These are phyloP conservation scores for Elegia similella DNA, from an alignment of 2,888 invertebrate genomes.

Conservation along the genomic window DNA sequence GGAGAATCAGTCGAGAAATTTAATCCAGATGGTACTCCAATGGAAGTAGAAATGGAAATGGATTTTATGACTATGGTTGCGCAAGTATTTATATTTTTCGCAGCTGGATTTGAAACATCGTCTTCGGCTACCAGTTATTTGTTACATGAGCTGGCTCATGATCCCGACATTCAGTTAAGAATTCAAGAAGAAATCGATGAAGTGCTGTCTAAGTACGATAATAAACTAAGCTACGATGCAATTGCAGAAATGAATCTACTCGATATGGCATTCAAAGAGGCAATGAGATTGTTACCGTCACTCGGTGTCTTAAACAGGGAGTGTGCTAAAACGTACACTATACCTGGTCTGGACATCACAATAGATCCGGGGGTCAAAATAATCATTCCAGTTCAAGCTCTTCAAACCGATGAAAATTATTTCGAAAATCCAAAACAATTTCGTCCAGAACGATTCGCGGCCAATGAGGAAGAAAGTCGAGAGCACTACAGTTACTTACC, in stretches of 20 bases:
- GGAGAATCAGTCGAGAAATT: constrained; percentile 53
- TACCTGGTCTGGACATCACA: constrained; percentile 44
- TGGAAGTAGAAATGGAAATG: constrained; percentile 46
- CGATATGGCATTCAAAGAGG: constrained; percentile 53
- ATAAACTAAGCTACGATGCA: constrained; percentile 54
- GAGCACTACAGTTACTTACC: constrained; percentile 46
- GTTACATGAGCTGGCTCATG: constrained; percentile 58
- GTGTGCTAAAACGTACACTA: constrained; percentile 43
- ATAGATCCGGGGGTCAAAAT: constrained; percentile 57
- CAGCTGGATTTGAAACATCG: constrained; percentile 71
- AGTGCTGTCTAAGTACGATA: constrained; percentile 47
- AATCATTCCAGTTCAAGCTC: constrained; percentile 51
- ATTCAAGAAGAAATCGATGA: constrained; percentile 58
- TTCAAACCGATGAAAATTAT: constrained; percentile 57
- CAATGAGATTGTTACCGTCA: constrained; percentile 54
- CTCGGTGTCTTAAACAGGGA: constrained; percentile 47
- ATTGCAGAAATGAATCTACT: constrained; percentile 49
- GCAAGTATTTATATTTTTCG: constrained; percentile 60
- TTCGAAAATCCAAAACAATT: constrained; percentile 52
- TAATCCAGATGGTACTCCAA: constrained; percentile 45
- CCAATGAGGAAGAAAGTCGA: constrained; percentile 25
- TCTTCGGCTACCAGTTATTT: constrained; percentile 62
- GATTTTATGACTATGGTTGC: constrained; percentile 44
- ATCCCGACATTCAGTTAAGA: constrained; percentile 57
- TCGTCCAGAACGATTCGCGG: constrained; percentile 47